Evolutionary conservation across 2,888 invertebrate genomes (phyloP).

Genomic region (Harmothoe impar): DNA sequence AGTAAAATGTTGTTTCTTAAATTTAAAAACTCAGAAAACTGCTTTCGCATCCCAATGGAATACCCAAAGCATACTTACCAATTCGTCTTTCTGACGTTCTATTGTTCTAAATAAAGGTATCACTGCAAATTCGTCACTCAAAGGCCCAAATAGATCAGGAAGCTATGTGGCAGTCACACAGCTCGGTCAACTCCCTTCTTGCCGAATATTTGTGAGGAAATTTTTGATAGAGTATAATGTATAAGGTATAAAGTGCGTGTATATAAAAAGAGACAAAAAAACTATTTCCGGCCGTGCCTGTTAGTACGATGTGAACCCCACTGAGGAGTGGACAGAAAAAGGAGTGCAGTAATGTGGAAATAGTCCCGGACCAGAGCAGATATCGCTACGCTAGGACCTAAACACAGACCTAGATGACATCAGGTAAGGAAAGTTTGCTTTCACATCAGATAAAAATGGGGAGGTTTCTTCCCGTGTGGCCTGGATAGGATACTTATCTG

Average conservation of each 20-base stretch:
- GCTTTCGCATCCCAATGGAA: too few relatives aligned
- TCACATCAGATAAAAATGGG: conserved; percentile 60
- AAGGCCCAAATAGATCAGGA: not conserved
- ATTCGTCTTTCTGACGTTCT: not conserved
- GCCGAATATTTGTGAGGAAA: conserved; percentile 47
- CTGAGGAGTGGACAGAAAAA: conserved; percentile 39
- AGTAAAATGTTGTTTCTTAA: too few relatives aligned
- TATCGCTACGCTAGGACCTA: conserved; percentile 56
- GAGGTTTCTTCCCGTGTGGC: conserved; percentile 33
- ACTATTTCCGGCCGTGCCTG: conserved; percentile 33
- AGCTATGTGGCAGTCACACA: not conserved
- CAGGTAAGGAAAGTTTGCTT: conserved; percentile 48
- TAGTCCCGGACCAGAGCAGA: conserved; percentile 50
- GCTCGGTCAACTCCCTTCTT: not conserved
- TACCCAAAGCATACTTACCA: conserved; percentile 9
- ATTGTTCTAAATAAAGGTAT: not conserved
- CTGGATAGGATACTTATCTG: conserved; percentile 59
- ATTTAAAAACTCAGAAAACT: too few relatives aligned
- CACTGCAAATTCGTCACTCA: conserved; percentile 7
- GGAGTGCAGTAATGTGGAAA: conserved; percentile 52
- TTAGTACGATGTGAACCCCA: not conserved
- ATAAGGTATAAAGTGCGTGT: not conserved
- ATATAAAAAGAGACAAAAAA: conserved; percentile 17
- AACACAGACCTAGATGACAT: conserved; percentile 44
- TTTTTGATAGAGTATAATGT: conserved; percentile 40